Conservation (phyloP, 2,888 invertebrate genomes). For the Lithophane semibrunnea region DNA sequence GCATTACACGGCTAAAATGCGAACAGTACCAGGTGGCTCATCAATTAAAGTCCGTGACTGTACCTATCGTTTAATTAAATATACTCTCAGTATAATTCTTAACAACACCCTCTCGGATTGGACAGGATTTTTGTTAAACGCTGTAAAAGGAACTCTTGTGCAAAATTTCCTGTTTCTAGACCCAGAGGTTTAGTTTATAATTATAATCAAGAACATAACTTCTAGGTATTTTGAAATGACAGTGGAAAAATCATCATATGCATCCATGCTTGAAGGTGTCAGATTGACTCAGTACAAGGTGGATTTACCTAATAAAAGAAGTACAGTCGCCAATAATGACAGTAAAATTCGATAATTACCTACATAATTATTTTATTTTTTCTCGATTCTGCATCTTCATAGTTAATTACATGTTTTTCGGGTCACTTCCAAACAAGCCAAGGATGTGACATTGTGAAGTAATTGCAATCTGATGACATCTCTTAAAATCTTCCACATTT, state of each 20-base stretch:
- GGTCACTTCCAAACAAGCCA: constrained; percentile 59
- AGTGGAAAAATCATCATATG: neutral
- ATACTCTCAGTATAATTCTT: no score
- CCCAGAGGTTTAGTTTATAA: no score
- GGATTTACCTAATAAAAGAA: neutral
- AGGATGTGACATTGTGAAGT: constrained; percentile 52
- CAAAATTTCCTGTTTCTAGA: no score
- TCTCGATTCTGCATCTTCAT: constrained; percentile 41
- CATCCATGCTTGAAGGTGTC: constrained; percentile 16
- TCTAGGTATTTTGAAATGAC: neutral
- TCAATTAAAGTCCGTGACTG: no score
- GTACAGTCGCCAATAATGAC: constrained; percentile 15
- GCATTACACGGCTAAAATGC: no score
- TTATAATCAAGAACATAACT: no score
- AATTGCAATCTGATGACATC: constrained; percentile 59
- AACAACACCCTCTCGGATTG: no score
- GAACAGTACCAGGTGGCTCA: no score
- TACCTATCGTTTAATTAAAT: no score
- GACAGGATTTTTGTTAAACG: no score
- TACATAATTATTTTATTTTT: constrained; percentile 35
- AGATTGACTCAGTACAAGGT: constrained; percentile 11
- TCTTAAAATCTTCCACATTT: constrained; percentile 49
- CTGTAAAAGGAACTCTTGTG: no score
- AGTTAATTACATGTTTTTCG: constrained; percentile 48
- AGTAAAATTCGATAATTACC: constrained; percentile 31